Evolutionary conservation across 2,888 invertebrate species (phyloP).

Genomic region (Gibbula magus): DNA sequence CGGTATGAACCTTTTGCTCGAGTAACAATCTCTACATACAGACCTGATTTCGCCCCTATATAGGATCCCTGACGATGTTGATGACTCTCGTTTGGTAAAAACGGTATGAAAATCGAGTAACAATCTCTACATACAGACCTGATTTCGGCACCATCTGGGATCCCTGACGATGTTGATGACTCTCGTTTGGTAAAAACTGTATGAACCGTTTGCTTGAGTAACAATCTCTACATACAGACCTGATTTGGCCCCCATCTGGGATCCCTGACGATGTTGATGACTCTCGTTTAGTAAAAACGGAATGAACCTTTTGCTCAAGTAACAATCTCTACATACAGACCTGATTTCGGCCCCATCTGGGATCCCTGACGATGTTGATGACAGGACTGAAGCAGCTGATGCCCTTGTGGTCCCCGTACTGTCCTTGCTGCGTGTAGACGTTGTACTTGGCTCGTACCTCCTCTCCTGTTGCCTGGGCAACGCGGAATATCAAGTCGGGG

Average conservation of each 20-base stretch:
- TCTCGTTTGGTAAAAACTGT: no score
- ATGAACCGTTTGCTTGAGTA: no score
- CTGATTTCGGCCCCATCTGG: slow-evolving; percentile 74
- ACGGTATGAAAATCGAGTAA: no score
- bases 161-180: no score
- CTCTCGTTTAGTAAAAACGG: no score
- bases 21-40: background rate
- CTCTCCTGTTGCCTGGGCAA: slow-evolving; percentile 55
- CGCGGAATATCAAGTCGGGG: slow-evolving; percentile 47
- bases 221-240: slow-evolving; percentile 44
- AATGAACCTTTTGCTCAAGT: no score
- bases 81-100: no score
- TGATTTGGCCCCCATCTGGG: slow-evolving; percentile 74
- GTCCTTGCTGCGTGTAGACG: slow-evolving; percentile 47
- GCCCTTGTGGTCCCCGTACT: slow-evolving; percentile 59
- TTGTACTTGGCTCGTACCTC: slow-evolving; percentile 60
- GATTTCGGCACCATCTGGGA: no score
- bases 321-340: slow-evolving; percentile 39
- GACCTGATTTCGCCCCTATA: slow-evolving; percentile 37
- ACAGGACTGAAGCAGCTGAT: slow-evolving; percentile 72
- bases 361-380: slow-evolving; percentile 73
- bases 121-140: no score
- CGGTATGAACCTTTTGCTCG: no score
- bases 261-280: slow-evolving; percentile 73
- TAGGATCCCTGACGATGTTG: slow-evolving; percentile 19